Base-by-base conservation (phyloP, 2,888 invertebrate genomes). In the Aleiodes alternator region DNA sequence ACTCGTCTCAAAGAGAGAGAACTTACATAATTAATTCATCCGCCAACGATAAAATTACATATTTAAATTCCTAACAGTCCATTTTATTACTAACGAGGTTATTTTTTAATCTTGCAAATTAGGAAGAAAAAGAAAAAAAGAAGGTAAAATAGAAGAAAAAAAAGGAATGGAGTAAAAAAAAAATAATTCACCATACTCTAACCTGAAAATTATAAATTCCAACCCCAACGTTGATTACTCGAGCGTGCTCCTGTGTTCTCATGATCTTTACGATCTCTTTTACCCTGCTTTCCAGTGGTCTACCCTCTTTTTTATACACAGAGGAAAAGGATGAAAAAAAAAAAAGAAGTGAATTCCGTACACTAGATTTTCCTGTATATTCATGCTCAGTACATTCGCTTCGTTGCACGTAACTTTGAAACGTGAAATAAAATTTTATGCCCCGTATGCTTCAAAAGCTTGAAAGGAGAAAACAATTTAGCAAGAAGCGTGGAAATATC, bases 401-500 rank as follows among this genome's bases (percentile, higher is more conserved):
- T 69, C 76, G 72, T 23, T 55, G 53, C 53, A 38, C 66, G 72
- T 78, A 78, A 78, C 80, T 81, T 57, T 68, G 75, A 70, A 76
- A 78, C 80, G 77, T 76, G 78, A 76, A 80, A 83, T 81, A 84
- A 80, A 82, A 83, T 84, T 84, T 84, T 81, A 82, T 80, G 79
- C 78, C 73, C 70, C 55, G 73, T 71, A 61, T 61, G 38, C 76
- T 75, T 79, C 74, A 61, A 50, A 48, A 71, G 59, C 48, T 59
- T 9, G 11, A 64, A n/a, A 53, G 23, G 56, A 56, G 43, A 61
- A 53, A 31, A 72, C 48, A 4, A 72, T 61, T 50, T 31, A 64
- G 68, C 59, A 34, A 59, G 59, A 34, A 59, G 31, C 34, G 59
- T 14, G 59, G 59, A 59, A 34, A 59, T 59, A 59, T 29, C 59